Evolutionary conservation across 2,113 vertebrate species (phyloP).

Genomic region (Megaceryle maxima): DNA sequence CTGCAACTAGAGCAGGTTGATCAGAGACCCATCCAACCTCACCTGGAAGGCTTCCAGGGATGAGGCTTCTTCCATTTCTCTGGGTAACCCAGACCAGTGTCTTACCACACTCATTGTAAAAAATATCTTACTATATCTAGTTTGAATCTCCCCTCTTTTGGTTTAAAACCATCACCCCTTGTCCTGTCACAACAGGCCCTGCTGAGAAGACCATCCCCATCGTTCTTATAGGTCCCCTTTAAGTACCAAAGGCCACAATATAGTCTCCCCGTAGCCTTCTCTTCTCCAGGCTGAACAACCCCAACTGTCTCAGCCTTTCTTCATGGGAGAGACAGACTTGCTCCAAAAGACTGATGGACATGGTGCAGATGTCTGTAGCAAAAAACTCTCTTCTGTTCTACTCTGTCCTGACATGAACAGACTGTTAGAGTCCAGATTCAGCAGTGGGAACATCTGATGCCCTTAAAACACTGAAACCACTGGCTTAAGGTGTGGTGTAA

Average conservation of each 20-base stretch:
- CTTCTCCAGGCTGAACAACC: background rate
- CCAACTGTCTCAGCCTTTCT: background rate
- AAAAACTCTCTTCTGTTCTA: background rate
- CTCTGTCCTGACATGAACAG: background rate
- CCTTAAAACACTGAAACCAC: background rate
- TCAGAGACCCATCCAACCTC: background rate
- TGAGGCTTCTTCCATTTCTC: background rate
- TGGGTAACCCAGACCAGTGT: background rate
- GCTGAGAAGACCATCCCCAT: background rate
- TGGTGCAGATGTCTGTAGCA: background rate
- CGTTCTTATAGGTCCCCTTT: no score
- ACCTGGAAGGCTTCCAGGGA: background rate
- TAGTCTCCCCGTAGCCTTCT: background rate
- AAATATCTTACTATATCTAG: background rate
- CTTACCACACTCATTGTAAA: background rate
- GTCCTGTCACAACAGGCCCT: background rate
- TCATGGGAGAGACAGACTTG: background rate
- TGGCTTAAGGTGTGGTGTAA: fast-evolving
- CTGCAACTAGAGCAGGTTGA: background rate
- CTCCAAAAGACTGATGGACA: background rate
- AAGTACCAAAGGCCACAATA: no score
- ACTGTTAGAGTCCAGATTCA: background rate
- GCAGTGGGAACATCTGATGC: background rate
- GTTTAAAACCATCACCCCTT: background rate
- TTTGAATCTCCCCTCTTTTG: background rate